Evolutionary conservation across 2,888 invertebrate species (phyloP).

Genomic region (Platycheirus rosarum): DNA sequence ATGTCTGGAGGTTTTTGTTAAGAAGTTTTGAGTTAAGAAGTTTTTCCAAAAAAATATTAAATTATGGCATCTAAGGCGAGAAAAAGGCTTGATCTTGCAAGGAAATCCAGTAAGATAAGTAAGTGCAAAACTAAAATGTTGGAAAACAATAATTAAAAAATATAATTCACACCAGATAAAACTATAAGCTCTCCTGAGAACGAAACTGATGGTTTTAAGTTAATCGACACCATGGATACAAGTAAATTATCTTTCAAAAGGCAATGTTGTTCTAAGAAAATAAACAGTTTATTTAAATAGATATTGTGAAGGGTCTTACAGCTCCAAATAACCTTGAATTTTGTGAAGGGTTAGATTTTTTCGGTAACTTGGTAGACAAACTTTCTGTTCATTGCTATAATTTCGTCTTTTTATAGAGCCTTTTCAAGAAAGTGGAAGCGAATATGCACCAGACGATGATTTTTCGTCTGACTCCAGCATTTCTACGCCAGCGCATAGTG

Average conservation of each 20-base stretch:
- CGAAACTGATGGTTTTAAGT: too few relatives aligned
- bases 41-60: too few relatives aligned
- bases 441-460: slow-evolving; percentile 25
- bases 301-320: slow-evolving; percentile 13
- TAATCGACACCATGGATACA: slow-evolving; percentile 32
- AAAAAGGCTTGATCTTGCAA: too few relatives aligned
- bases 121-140: too few relatives aligned
- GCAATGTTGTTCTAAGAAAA: slow-evolving; percentile 12
- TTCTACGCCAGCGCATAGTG: slow-evolving; percentile 25
- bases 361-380: slow-evolving; percentile 17
- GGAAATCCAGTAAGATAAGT: too few relatives aligned
- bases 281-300: slow-evolving; percentile 37
- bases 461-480: slow-evolving; percentile 28
- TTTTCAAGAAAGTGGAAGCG: too few relatives aligned
- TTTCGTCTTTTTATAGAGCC: slow-evolving; percentile 21
- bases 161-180: too few relatives aligned
- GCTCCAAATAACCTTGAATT: too few relatives aligned
- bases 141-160: too few relatives aligned
- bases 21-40: too few relatives aligned
- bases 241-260: slow-evolving; percentile 37
- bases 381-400: slow-evolving; percentile 6
- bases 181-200: slow-evolving; percentile 36
- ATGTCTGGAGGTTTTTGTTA: slow-evolving; percentile 27
- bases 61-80: too few relatives aligned
- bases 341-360: slow-evolving; percentile 29